phyloP scores from a whole-genome alignment of 2,113 vertebrate species.

The Noturus placidus region DNA sequence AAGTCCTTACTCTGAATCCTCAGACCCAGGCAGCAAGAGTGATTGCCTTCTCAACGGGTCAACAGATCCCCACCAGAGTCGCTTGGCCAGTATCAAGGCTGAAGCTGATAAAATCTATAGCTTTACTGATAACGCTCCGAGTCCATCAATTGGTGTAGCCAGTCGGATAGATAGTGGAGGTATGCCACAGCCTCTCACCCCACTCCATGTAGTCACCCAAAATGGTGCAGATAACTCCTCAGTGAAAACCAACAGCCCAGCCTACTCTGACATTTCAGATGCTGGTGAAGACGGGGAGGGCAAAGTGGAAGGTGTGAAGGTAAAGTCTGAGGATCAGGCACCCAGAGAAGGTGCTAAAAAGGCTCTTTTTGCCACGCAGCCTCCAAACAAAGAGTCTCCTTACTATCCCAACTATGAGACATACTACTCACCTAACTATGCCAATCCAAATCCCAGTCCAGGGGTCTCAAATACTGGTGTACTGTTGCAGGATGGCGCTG shows the following conservation, averaged over 20 bases:
- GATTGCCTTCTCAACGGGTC: conserved; percentile 93
- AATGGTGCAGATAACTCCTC: conserved; percentile 91
- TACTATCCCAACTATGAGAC: conserved; percentile 90
- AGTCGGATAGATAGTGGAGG: conserved; percentile 86
- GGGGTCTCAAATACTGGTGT: conserved; percentile 76
- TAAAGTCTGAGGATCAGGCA: conserved; percentile 84
- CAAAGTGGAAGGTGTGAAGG: conserved; percentile 84
- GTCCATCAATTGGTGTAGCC: conserved; percentile 89
- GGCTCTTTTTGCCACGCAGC: conserved; percentile 85
- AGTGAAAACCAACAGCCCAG: conserved; percentile 90
- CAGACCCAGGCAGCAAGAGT: conserved; percentile 79
- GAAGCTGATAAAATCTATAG: conserved; percentile 99
- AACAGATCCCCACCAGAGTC: conserved; percentile 91
- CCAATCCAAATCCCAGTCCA: conserved; percentile 81
- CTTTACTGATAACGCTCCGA: conserved; percentile 95
- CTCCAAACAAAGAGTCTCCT: conserved; percentile 88
- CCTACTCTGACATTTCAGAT: conserved; percentile 97
- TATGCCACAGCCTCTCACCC: conserved; percentile 83
- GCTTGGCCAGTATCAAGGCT: conserved; percentile 95
- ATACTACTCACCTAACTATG: conserved; percentile 92
- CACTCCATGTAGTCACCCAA: conserved; percentile 85
- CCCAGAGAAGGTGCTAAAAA: conserved; percentile 94
- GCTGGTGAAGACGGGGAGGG: conserved; percentile 96
- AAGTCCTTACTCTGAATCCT: conserved; percentile 86
- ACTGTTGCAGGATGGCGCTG: conserved; percentile 73